Base-by-base conservation (phyloP, 2,888 invertebrate species). In the Griposia aprilina region DNA sequence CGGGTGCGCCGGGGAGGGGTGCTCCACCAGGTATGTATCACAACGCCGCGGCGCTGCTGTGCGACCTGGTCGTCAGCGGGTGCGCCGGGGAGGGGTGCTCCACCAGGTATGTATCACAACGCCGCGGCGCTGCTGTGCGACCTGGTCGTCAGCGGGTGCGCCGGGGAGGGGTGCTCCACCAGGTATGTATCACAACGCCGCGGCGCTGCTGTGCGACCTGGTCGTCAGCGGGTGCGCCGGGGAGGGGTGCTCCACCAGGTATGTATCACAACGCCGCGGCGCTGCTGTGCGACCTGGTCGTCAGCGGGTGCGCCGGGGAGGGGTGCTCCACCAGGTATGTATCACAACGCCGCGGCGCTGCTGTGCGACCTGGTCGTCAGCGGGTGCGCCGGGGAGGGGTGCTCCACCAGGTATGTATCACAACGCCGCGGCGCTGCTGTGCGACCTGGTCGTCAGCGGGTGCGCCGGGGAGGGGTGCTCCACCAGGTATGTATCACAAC, bases 91-190 rank as follows among this genome's bases (percentile, higher is more conserved):
- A 94, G 74, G 90, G 90, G 23, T 89, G 90, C 83, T 74, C 89
- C 76, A 90, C 91, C 78, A 92, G 94, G 92, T 92, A 36, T 52
- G 50, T 8, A 41, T 41, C 41, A 41, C 91, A 99, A 99, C 97
- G 98, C 98, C 91, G 98, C 99, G 90, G 98, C 98, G 96, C 97
- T 99, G 94, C 97, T 99, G 91, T 98, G 98, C 97, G 99, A 99
- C 97, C 98, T 99, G 93, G 97, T 99, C 87, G 87, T 91, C 50
- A 92, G 86, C 41, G 94, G 94, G 5, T 94, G 93, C 82, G 93
- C 91, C 10, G 90, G 86, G 10, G 93, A 94, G 74, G 90, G 90
- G 23, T 89, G 90, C 83, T 74, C 89, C 76, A 90, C 91, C 78
- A 92, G 94, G 92, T 92, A 36, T 52, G 50, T 8, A 41, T 41